Evolutionary conservation across 1,140 invertebrate species (phyloP).

Genomic region (Heliconius himera): DNA sequence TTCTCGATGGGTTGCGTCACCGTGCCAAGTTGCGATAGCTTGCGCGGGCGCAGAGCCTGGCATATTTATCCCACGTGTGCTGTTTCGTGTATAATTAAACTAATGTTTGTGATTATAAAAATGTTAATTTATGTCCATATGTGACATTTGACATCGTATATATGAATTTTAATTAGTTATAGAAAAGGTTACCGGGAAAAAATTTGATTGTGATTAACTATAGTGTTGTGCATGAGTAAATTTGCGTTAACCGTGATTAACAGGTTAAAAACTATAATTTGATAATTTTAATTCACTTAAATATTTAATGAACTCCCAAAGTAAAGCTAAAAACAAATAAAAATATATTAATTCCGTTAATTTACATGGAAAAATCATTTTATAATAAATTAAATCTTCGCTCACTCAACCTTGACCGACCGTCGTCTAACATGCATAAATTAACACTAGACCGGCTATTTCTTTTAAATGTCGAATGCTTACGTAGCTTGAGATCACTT

Average conservation of each 20-base stretch:
- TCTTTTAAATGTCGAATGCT: conserved; percentile 27
- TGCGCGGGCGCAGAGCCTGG: conserved; percentile 47
- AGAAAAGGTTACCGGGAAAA: conserved; percentile 26
- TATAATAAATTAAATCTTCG: conserved; percentile 26
- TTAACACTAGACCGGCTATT: conserved; percentile 25
- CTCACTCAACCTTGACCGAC: conserved; percentile 32
- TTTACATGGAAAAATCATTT: conserved; percentile 25
- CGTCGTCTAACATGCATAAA: conserved; percentile 30
- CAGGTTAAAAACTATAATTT: not conserved
- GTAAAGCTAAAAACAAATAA: not conserved
- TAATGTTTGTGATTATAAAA: not conserved
- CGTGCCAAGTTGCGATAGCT: conserved; percentile 53
- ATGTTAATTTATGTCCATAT: not conserved
- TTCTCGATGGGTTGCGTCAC: conserved; percentile 65
- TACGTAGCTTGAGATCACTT: not conserved
- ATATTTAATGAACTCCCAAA: not conserved
- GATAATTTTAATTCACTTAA: not conserved
- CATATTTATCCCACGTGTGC: conserved; percentile 43
- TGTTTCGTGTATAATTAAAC: not conserved
- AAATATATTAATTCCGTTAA: not conserved
- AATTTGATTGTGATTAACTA: conserved; percentile 23
- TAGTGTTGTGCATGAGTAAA: not conserved
- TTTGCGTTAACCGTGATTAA: not conserved
- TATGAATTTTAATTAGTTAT: not conserved
- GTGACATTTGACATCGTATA: not conserved